Evolutionary conservation across 2,888 invertebrate species (phyloP).

Genomic region (Tenthredo mesomela): DNA sequence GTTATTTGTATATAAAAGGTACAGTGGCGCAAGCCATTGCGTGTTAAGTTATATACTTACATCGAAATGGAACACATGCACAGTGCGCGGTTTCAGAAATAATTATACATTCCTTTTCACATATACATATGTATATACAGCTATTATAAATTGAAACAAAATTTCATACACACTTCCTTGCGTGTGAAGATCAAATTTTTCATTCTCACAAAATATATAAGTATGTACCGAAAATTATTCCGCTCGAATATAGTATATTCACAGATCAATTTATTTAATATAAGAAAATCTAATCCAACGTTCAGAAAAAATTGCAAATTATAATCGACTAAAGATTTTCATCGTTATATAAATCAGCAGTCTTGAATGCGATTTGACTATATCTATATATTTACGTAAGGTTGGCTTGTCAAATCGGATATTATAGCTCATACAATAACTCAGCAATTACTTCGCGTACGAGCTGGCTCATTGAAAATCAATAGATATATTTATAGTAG

Average conservation of each 20-base stretch:
- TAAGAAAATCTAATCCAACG: background rate
- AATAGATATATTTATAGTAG: too few relatives aligned
- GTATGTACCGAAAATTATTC: background rate
- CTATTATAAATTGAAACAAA: background rate
- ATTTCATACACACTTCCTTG: background rate
- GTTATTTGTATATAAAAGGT: background rate
- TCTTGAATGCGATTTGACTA: too few relatives aligned
- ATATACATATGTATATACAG: background rate
- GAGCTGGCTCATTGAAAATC: too few relatives aligned
- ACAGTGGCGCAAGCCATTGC: constrained; percentile 5
- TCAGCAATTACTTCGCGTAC: too few relatives aligned
- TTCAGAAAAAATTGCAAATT: too few relatives aligned
- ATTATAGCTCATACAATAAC: too few relatives aligned
- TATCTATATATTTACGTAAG: too few relatives aligned
- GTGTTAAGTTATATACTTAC: constrained; percentile 15
- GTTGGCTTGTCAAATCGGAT: too few relatives aligned
- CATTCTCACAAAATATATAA: background rate
- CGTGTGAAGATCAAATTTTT: background rate
- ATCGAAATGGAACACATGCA: constrained; percentile 24
- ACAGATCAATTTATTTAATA: background rate
- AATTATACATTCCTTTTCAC: constrained; percentile 32
- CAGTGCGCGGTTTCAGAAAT: background rate
- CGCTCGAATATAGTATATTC: background rate
- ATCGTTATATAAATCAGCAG: background rate
- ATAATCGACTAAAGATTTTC: background rate